phyloP scores from a whole-genome alignment of 2,113 vertebrate species.

The Potamarius usumacintae region DNA sequence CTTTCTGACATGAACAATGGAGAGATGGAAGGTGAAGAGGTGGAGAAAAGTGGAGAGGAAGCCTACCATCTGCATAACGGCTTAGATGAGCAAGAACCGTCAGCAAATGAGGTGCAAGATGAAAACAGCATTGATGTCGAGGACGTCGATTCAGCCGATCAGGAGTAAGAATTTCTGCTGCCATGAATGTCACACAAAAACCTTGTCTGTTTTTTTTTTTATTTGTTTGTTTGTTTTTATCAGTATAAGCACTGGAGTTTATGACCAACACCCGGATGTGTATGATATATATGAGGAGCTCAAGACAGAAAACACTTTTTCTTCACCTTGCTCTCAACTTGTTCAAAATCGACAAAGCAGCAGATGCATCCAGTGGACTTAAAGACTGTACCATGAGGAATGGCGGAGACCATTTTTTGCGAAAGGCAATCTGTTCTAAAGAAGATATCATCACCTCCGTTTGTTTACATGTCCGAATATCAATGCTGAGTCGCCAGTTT shows the following conservation, averaged over 20 bases:
- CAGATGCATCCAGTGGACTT: background rate
- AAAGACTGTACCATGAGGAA: slow-evolving; percentile 30
- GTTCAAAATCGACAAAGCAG: slow-evolving; percentile 5
- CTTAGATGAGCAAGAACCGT: background rate
- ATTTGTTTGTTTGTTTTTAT: background rate
- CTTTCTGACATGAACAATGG: slow-evolving; percentile 42
- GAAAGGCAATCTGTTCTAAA: slow-evolving; percentile 74
- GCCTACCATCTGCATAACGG: slow-evolving; percentile 31
- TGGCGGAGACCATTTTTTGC: slow-evolving; percentile 63
- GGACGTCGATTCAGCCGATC: slow-evolving; percentile 18
- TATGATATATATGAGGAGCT: slow-evolving; percentile 33
- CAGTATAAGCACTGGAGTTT: slow-evolving; percentile 54
- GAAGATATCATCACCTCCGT: slow-evolving; percentile 64
- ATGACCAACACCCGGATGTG: slow-evolving; percentile 30
- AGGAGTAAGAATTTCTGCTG: slow-evolving; percentile 25
- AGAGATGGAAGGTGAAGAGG: slow-evolving; percentile 32
- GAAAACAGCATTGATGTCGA: background rate
- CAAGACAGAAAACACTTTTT: slow-evolving; percentile 12
- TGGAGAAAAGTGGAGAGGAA: slow-evolving; percentile 35
- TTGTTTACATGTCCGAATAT: slow-evolving; percentile 49
- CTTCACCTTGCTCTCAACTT: background rate
- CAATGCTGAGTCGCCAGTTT: slow-evolving; percentile 3
- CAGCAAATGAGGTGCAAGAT: slow-evolving; percentile 9
- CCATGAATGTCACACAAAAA: slow-evolving; percentile 5
- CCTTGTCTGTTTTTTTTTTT: slow-evolving; percentile 4